These are phyloP conservation scores for Dynastes hyllus DNA, from an alignment of 2,888 invertebrate species.

Conservation along the genomic window DNA sequence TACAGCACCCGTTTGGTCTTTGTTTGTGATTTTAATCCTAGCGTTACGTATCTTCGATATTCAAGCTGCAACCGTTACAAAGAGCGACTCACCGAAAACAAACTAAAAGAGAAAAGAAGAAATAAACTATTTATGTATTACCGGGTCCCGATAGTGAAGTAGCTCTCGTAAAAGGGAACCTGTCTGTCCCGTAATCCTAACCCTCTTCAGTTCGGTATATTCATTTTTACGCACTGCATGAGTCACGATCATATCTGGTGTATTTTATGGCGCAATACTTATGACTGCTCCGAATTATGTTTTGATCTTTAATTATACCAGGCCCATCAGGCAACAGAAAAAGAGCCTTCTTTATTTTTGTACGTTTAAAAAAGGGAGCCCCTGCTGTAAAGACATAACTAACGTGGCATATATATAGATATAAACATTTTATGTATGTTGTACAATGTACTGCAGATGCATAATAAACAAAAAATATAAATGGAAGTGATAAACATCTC, in stretches of 20 bases:
- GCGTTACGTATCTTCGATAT: slow-evolving; percentile 9
- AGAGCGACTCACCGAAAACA: background rate
- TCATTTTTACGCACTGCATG: slow-evolving; percentile 34
- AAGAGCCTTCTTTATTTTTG: slow-evolving; percentile 20
- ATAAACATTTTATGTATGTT: background rate
- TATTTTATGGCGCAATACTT: slow-evolving; percentile 42
- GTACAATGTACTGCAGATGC: background rate
- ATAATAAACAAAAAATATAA: slow-evolving; percentile 36
- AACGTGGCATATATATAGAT: background rate
- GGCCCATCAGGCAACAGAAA: background rate
- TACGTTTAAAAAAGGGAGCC: slow-evolving; percentile 14
- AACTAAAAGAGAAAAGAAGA: background rate
- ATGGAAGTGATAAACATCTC: slow-evolving; percentile 28
- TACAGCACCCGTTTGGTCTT: background rate
- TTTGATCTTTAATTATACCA: slow-evolving; percentile 41
- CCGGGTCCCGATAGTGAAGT: background rate
- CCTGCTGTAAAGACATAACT: slow-evolving; percentile 7
- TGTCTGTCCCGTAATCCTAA: slow-evolving; percentile 15
- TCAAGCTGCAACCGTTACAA: background rate
- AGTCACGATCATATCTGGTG: slow-evolving; percentile 44
- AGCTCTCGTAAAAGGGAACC: background rate
- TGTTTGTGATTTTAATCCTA: slow-evolving; percentile 32
- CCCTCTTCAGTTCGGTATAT: slow-evolving; percentile 3
- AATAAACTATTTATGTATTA: too few species aligned
- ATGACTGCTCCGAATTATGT: slow-evolving; percentile 42